These are phyloP conservation scores for Vombatus ursinus DNA, from an alignment of 2,113 vertebrate genomes.

Conservation along the genomic window DNA sequence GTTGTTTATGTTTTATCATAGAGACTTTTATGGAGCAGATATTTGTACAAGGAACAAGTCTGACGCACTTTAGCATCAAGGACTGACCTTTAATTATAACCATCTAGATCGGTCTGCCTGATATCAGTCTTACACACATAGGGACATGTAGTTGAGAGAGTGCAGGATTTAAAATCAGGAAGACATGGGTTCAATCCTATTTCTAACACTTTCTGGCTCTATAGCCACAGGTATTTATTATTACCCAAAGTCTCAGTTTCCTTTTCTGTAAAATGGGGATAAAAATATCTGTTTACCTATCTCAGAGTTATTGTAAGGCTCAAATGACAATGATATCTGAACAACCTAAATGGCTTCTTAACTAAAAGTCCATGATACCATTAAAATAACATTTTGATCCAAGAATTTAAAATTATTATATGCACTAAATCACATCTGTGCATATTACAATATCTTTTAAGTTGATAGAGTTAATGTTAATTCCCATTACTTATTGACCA, in stretches of 20 bases:
- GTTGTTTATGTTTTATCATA: conserved; percentile 66
- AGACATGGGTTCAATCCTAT: neutral
- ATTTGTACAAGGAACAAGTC: conserved; percentile 63
- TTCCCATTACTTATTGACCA: conserved; percentile 32
- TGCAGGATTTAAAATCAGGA: neutral
- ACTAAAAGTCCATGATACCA: conserved; percentile 29
- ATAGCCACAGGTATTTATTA: neutral
- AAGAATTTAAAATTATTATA: conserved; percentile 55
- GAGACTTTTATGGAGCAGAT: conserved; percentile 51
- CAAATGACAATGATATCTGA: conserved; percentile 26
- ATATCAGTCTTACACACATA: conserved; percentile 49
- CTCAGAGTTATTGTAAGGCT: neutral
- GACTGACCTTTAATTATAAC: conserved; percentile 51
- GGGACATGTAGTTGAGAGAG: neutral
- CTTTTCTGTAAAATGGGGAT: neutral
- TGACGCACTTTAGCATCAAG: conserved; percentile 49
- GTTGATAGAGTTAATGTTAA: conserved; percentile 45
- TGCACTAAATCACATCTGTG: conserved; percentile 32
- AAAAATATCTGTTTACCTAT: neutral
- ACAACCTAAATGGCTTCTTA: conserved; percentile 11
- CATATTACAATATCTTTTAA: conserved; percentile 50
- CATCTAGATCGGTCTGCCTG: conserved; percentile 8
- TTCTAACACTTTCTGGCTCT: neutral
- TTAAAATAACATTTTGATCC: conserved; percentile 46
- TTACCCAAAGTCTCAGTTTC: neutral